Evolutionary conservation across 92 coral and sea anemone species (phyloP), one percentile per base, ranked within the genome.

Genomic region (Siderastrea radians): DNA sequence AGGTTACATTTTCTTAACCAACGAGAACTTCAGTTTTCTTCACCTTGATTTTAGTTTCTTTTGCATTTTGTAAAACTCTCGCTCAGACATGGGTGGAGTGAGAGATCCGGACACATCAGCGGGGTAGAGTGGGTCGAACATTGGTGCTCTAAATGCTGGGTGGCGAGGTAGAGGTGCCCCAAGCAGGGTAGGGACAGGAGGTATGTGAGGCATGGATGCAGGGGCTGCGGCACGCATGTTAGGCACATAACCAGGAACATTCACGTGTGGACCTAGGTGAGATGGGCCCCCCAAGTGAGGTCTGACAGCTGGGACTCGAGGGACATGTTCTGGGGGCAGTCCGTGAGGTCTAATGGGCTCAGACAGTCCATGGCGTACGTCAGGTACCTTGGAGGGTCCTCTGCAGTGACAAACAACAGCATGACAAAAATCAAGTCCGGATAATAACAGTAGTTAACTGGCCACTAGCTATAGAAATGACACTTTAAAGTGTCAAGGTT

Each of bases 71-170:
- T 91, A 88, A 76, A 97, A 97, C 85, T 95, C 99, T 64, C 94
- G 94, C 52, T 97, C 98, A 46, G 91, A 78, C 94, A 97, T 93
- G 55, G 96, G 98, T 9, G 96, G 96, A 17, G 91, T 84, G 54
- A 75, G 90, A 71, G 85, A 69, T 17, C 89, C 19, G 72, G 80
- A 14, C 54, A 58, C 82, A 10, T 78, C 89, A 7, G 51, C 72
- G 72, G 86, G 87, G 51, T 63, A 67, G 19, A 81, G 94, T 12
- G 84, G 90, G 54, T 89, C 82, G 59, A 84, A 90, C 44, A 78
- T 69, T 38, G 77, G 92, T 38, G 90, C 82, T 49, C 87, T 89
- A 77, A 85, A 85, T 2, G 89, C 45, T 85, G 68, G 68, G 66
- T 81, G 91, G 77, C 82, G 91, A 15, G 96, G 91, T 8, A 89